Percentiles rank a stretch among this genome's conserved stretches.
phyloP scores from a whole-genome alignment of 2,113 vertebrate genomes.

The Erythrocercus mccallii region DNA sequence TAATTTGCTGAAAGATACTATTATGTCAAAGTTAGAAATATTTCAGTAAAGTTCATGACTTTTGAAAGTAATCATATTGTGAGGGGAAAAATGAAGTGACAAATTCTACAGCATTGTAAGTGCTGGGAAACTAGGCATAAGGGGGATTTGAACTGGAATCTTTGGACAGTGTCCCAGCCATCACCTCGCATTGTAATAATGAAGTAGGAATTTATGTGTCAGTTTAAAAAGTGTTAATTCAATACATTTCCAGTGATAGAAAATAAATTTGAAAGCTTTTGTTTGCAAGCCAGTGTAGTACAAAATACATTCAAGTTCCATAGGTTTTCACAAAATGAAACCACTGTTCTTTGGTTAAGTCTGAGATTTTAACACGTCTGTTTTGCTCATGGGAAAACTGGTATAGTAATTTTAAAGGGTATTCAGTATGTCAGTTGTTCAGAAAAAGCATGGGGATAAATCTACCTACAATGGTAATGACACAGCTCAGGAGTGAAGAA shows the following conservation, averaged over 20 bases:
- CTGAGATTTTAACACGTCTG: background rate
- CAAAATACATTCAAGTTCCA: background rate
- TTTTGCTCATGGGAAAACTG: background rate
- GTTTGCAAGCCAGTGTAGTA: background rate
- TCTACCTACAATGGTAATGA: background rate
- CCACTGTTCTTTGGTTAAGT: background rate
- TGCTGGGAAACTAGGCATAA: background rate
- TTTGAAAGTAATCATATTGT: background rate
- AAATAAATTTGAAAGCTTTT: background rate
- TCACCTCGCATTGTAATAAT: background rate
- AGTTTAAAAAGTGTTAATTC: background rate
- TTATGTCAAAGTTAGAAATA: background rate
- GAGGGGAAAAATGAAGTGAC: background rate
- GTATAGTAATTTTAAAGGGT: background rate
- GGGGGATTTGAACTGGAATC: background rate
- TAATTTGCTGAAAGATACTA: background rate
- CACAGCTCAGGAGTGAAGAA: background rate
- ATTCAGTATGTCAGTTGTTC: background rate
- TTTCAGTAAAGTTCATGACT: background rate
- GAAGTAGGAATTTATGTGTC: background rate
- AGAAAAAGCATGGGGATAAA: background rate
- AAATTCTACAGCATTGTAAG: background rate
- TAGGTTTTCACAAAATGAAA: background rate
- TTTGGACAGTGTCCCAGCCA: background rate
- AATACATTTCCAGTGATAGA: background rate